phyloP scores from a whole-genome alignment of 2,113 vertebrate species.

The Empidonax alnorum region DNA sequence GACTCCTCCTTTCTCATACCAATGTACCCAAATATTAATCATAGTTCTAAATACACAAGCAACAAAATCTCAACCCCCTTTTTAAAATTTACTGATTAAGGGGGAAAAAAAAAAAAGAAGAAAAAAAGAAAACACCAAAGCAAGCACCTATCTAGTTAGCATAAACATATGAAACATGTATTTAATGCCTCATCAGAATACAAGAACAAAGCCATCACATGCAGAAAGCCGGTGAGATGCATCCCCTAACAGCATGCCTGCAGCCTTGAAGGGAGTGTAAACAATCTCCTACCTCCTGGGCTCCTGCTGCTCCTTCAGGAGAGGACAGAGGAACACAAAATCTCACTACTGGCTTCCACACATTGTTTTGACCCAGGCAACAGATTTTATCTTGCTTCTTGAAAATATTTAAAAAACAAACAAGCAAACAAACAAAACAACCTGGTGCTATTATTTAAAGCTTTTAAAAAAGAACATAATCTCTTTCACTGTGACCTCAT shows the following conservation, averaged over 20 bases:
- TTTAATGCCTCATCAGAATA: conserved; percentile 33
- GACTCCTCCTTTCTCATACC: background rate
- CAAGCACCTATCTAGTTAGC: conserved; percentile 3
- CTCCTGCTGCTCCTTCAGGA: background rate
- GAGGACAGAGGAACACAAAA: background rate
- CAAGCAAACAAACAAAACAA: background rate
- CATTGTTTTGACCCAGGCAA: background rate
- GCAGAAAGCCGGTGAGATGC: background rate
- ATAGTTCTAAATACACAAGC: background rate
- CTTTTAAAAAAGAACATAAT: background rate
- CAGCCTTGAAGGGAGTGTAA: conserved; percentile 14
- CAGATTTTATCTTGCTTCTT: background rate
- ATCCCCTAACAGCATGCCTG: background rate
- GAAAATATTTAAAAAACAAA: background rate
- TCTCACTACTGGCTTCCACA: background rate
- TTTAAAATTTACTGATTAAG: background rate
- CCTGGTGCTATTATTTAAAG: background rate
- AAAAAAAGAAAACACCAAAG: background rate
- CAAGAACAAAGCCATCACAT: conserved; percentile 24
- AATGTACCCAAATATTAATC: background rate
- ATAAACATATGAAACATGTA: conserved; percentile 3
- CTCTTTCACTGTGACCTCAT: background rate
- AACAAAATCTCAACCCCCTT: background rate
- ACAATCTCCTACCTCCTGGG: background rate
- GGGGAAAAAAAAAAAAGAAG: background rate